phyloP scores from a whole-genome alignment of 2,888 invertebrate genomes.

The Arge pagana region DNA sequence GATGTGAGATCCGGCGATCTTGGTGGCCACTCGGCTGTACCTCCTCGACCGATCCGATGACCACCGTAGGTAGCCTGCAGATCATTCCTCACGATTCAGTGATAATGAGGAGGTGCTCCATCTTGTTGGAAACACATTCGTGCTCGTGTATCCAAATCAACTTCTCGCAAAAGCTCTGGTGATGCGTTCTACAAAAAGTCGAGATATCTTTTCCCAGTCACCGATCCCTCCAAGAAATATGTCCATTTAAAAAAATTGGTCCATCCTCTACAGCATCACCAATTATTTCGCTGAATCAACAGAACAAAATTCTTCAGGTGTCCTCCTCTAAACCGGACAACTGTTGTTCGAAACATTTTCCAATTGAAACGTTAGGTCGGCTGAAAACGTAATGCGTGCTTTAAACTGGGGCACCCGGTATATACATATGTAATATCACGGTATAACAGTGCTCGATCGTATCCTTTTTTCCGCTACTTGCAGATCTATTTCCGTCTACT shows the following conservation, averaged over 20 bases:
- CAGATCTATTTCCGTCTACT: too few species aligned
- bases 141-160: constrained; percentile 22
- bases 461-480: too few species aligned
- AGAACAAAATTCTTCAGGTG: neutral
- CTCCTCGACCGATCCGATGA: too few species aligned
- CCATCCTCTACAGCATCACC: constrained; percentile 4
- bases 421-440: too few species aligned
- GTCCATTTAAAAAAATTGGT: constrained; percentile 29
- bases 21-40: constrained; percentile 1
- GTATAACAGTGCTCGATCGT: too few species aligned
- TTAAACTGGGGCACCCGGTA: too few species aligned
- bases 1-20: neutral
- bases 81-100: constrained; percentile 17
- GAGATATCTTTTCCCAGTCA: constrained; percentile 31
- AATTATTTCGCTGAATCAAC: neutral
- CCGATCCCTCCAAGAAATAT: constrained; percentile 30
- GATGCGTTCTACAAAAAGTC: constrained; percentile 30
- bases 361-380: too few species aligned
- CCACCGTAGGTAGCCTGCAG: too few species aligned
- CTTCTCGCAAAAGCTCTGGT: constrained; percentile 24
- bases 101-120: constrained; percentile 36
- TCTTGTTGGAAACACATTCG: constrained; percentile 35
- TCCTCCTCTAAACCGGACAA: constrained; percentile 6
- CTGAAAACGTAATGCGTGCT: too few species aligned
- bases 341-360: too few species aligned